Evolutionary conservation across 1,140 invertebrate species (phyloP).

Genomic region (Drosophila busckii): DNA sequence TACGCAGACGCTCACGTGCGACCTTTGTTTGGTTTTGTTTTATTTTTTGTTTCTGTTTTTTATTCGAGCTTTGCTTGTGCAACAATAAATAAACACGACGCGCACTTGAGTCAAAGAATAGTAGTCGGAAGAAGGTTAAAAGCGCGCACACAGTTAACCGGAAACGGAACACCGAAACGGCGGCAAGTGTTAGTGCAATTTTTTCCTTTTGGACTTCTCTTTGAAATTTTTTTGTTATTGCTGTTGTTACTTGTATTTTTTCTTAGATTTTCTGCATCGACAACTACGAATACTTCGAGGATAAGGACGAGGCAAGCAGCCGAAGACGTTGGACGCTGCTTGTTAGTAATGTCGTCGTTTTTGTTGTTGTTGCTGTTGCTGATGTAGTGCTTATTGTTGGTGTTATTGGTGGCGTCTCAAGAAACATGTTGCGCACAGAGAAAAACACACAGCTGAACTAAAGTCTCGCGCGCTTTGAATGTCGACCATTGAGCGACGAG

Average conservation of each 20-base stretch:
- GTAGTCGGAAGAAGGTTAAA: conserved; percentile 48
- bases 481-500: conserved; percentile 31
- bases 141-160: conserved; percentile 59
- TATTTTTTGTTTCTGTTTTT: no score
- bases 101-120: conserved; percentile 31
- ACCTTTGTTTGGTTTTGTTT: conserved; percentile 24
- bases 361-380: conserved; percentile 5
- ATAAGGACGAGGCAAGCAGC: conserved; percentile 29
- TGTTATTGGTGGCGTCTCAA: conserved; percentile 59
- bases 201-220: conserved; percentile 11
- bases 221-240: conserved; percentile 19
- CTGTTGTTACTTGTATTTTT: conserved; percentile 44
- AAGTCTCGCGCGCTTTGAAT: conserved; percentile 44
- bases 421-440: conserved; percentile 72
- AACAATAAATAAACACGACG: conserved; percentile 63
- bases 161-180: conserved; percentile 55
- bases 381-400: conserved; percentile 28
- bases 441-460: conserved; percentile 68
- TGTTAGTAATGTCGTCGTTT: conserved; percentile 13
- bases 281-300: conserved; percentile 17
- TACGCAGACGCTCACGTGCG: conserved; percentile 5
- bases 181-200: conserved; percentile 51
- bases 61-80: conserved; percentile 13
- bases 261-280: conserved; percentile 43
- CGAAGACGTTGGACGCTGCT: conserved; percentile 55